Conservation (phyloP, 2,888 invertebrate species). For the Macrosoma leucophasiata region DNA sequence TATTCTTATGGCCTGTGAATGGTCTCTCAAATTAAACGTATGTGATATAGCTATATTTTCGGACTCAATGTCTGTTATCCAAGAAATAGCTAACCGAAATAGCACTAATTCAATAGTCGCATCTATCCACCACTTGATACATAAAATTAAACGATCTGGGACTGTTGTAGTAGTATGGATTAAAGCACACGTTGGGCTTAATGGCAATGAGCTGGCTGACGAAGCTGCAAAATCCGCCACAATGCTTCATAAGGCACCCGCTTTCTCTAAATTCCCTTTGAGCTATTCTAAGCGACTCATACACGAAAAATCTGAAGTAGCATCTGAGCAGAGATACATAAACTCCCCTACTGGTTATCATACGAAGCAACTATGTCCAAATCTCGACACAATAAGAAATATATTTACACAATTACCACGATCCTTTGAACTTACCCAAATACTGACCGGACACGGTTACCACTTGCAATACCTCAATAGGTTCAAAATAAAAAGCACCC, state of each 20-base stretch:
- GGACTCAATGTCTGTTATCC: conserved; percentile 7
- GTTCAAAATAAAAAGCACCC: conserved; percentile 10
- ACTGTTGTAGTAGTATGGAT: conserved; percentile 6
- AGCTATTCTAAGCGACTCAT: conserved; percentile 7
- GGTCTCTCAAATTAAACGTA: not conserved
- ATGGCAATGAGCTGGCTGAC: conserved; percentile 17
- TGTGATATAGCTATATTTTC: conserved; percentile 2
- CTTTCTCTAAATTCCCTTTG: conserved; percentile 8
- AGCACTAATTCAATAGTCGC: not conserved
- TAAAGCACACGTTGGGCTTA: conserved; percentile 8
- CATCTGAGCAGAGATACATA: not conserved
- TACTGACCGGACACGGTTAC: conserved; percentile 13
- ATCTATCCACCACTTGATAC: too few relatives aligned
- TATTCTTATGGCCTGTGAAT: conserved; percentile 1
- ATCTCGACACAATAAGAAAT: not conserved
- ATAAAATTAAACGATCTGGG: not conserved
- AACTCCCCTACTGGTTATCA: not conserved
- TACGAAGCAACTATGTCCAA: not conserved
- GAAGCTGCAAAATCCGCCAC: conserved; percentile 10
- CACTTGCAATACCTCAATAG: conserved; percentile 11
- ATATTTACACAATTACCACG: not conserved
- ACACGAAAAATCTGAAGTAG: not conserved
- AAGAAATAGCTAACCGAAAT: conserved; percentile 3
- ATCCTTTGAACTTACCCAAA: conserved; percentile 11
- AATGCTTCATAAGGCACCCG: not conserved